Evolutionary conservation across 2,888 invertebrate species (phyloP), one percentile per base, ranked within the genome.

Genomic region (Xestobium rufovillosum): DNA sequence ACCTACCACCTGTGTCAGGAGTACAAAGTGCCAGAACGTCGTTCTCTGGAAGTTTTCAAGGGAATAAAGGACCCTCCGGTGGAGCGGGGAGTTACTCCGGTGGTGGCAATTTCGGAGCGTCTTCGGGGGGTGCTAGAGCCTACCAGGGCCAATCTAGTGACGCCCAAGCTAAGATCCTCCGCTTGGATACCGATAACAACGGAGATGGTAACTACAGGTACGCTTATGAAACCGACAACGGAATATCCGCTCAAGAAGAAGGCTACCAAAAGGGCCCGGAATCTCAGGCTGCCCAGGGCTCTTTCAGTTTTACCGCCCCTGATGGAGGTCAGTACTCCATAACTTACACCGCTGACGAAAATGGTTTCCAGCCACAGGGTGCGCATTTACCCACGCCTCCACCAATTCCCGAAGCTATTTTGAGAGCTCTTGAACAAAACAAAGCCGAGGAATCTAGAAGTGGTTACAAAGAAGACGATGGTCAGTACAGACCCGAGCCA

Each of bases 271-370:
- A 44, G 16, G 49, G 48, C 29, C 44, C 47, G 46, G 14, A 47
- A 48, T 41, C 47, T 16, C 25, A 35, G 31, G 35, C 28, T 3
- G 57, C 58, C 4, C 55, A 57, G 41, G 60, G 60, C 12, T 51
- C 51, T 3, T 60, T 55, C 46, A 49, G 51, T 3, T 60, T 58
- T 48, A 59, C 59, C 6, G 43, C 57, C 6, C 58, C 59, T 9
- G 59, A 59, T 27, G 60, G 59, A 12, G 52, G 58, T 41, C 55
- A 55, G 36, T 53, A 55, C 36, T 41, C 44, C 34, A 19, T 19
- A 13, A 65, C 65, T 1, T 72, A 72, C 48, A 66, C 63, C 0
- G 72, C 73, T 39, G 73, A 72, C 41, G 71, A 72, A 52, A 57
- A 70, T 28, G 73, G 73, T 4, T 73, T 70, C 61, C 61, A 63